Conservation (phyloP, 2,113 vertebrate species). For the Eclectus roratus region DNA sequence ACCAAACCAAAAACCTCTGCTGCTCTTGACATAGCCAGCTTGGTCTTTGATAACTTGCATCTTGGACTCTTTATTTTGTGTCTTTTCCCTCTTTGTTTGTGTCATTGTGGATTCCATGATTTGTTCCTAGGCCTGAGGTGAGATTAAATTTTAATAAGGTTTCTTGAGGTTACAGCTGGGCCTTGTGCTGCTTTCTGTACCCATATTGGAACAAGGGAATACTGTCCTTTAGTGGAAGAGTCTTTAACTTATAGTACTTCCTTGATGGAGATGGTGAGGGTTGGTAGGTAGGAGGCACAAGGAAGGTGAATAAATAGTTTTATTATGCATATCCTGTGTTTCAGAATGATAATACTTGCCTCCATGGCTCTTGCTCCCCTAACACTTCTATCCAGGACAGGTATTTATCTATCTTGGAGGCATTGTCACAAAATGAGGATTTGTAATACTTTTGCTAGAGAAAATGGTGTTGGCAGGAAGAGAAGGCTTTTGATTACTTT, state of each 20-base stretch:
- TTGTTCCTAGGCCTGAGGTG: background rate
- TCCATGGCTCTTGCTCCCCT: background rate
- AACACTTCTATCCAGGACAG: background rate
- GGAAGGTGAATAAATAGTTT: background rate
- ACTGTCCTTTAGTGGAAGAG: background rate
- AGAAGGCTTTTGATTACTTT: background rate
- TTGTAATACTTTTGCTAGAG: background rate
- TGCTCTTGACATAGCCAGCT: background rate
- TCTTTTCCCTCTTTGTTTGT: background rate
- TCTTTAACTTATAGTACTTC: background rate
- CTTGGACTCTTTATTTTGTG: background rate
- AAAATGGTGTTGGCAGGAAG: background rate
- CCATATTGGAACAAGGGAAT: background rate
- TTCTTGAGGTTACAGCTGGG: background rate
- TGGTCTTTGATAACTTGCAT: background rate
- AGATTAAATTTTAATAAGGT: background rate
- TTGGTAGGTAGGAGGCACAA: background rate
- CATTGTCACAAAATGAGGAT: background rate
- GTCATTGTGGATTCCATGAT: background rate
- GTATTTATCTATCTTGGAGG: background rate
- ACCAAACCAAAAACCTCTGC: background rate
- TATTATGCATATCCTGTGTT: background rate
- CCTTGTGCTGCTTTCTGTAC: background rate
- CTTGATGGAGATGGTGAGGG: background rate
- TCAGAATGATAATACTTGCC: background rate